These are phyloP conservation scores for Enteromius trimaculatus DNA, from an alignment of 2,797 vertebrate species.

Conservation along the genomic window DNA sequence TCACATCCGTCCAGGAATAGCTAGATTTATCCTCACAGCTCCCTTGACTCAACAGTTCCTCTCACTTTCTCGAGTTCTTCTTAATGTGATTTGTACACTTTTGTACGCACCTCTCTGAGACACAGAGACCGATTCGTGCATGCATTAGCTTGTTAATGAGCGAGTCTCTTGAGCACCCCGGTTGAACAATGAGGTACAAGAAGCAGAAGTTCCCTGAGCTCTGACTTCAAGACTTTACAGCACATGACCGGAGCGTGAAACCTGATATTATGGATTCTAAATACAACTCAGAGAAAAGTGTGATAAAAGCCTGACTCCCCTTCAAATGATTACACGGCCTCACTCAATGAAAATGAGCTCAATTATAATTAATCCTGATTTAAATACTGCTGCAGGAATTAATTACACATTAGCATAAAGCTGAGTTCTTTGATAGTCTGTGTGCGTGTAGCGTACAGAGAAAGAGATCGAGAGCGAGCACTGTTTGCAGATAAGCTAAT, in stretches of 20 bases:
- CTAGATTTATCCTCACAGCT: constrained; percentile 15
- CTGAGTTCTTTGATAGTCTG: constrained; percentile 54
- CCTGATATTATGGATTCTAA: constrained; percentile 30
- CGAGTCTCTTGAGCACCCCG: not conserved
- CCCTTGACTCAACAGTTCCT: not conserved
- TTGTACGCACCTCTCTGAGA: not conserved
- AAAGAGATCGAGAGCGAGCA: not conserved
- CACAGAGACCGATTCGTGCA: not conserved
- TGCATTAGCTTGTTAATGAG: constrained; percentile 34
- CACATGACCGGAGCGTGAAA: constrained; percentile 13
- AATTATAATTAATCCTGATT: constrained; percentile 75
- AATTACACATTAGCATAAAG: constrained; percentile 59
- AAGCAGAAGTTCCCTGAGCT: constrained; percentile 18
- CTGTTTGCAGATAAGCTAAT: constrained; percentile 27
- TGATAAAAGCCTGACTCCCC: constrained; percentile 64
- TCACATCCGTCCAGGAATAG: constrained; percentile 25
- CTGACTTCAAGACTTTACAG: constrained; percentile 6
- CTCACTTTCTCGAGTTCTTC: not conserved
- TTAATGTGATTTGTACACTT: constrained; percentile 4
- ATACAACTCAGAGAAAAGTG: constrained; percentile 59
- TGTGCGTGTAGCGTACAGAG: constrained; percentile 3
- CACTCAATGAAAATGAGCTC: constrained; percentile 57
- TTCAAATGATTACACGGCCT: constrained; percentile 61
- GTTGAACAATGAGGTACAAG: constrained; percentile 22
- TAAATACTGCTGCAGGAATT: constrained; percentile 72